Percentiles rank a stretch among this genome's conserved stretches.
These are phyloP conservation scores for Poeciliopsis gracilis DNA, from an alignment of 2,797 vertebrate species.

Conservation along the genomic window DNA sequence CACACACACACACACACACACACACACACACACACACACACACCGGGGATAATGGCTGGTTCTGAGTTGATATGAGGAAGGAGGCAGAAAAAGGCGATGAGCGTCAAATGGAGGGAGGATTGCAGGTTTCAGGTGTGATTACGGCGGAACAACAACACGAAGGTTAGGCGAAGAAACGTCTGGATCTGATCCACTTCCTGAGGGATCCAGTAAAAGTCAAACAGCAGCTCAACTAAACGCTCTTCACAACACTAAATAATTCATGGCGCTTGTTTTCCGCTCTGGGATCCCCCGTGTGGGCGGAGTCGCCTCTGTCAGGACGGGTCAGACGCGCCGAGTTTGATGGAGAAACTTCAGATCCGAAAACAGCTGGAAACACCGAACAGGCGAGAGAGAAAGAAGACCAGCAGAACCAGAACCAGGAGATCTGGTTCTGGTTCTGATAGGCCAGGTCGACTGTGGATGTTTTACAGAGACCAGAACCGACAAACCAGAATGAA, in stretches of 20 bases:
- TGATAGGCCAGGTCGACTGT: too few species aligned
- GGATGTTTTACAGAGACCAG: too few species aligned
- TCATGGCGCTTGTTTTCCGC: constrained; percentile 55
- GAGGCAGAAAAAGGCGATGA: constrained; percentile 29
- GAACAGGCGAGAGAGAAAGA: too few species aligned
- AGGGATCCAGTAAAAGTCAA: constrained; percentile 49
- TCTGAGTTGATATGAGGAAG: constrained; percentile 45
- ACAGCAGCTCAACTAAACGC: constrained; percentile 44
- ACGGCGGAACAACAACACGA: constrained; percentile 32
- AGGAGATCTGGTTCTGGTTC: neutral
- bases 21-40: constrained; percentile 16
- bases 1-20: neutral
- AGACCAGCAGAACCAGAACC: neutral
- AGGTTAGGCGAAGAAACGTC: constrained; percentile 22
- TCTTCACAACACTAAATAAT: constrained; percentile 55
- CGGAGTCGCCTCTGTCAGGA: constrained; percentile 31
- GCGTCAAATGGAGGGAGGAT: constrained; percentile 23
- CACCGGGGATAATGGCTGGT: constrained; percentile 31
- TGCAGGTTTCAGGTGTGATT: constrained; percentile 47
- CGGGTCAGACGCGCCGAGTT: constrained; percentile 33
- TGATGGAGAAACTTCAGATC: constrained; percentile 28
- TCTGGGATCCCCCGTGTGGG: constrained; percentile 33
- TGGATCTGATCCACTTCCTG: constrained; percentile 28
- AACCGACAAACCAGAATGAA: too few species aligned
- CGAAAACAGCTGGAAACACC: too few species aligned